Percentiles rank a stretch among this genome's conserved stretches.
These are phyloP conservation scores for Carabus problematicus DNA, from an alignment of 2,888 invertebrate genomes.

Conservation along the genomic window DNA sequence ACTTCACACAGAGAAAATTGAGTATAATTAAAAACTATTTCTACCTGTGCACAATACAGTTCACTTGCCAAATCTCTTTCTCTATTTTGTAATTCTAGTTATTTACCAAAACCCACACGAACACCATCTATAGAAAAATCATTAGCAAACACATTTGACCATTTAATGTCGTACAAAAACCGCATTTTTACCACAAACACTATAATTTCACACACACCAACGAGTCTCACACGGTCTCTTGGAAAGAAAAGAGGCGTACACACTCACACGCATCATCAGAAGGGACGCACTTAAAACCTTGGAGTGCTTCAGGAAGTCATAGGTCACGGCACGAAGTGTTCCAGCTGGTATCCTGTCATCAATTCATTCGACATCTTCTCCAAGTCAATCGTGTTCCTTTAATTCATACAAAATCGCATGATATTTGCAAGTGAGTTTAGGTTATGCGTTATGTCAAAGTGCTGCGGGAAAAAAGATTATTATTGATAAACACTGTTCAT, in stretches of 20 bases:
- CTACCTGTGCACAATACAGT: too few species aligned
- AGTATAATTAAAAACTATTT: too few species aligned
- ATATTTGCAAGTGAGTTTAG: too few species aligned
- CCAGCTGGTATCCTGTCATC: constrained; percentile 28
- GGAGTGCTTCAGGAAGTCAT: constrained; percentile 37
- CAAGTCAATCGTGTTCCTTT: neutral
- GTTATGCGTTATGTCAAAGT: too few species aligned
- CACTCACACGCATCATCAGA: neutral
- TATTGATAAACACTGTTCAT: too few species aligned
- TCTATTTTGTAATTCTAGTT: constrained; percentile 1
- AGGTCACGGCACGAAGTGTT: constrained; percentile 34
- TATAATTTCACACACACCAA: neutral
- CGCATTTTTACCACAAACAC: neutral
- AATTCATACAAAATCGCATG: too few species aligned
- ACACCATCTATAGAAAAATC: constrained; percentile 14
- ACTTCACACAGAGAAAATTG: too few species aligned
- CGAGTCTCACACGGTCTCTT: too few species aligned
- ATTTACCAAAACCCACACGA: too few species aligned
- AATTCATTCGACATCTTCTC: neutral
- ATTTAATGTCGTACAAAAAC: constrained; percentile 3
- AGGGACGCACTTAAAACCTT: constrained; percentile 15
- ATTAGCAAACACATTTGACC: constrained; percentile 23
- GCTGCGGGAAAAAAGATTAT: too few species aligned
- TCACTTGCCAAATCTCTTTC: too few species aligned
- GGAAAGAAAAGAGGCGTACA: neutral